A percentile compares a stretch with the other conserved stretches of the same genome.
Conservation (phyloP, 2,797 vertebrate genomes). For the Chrysocyon brachyurus region DNA sequence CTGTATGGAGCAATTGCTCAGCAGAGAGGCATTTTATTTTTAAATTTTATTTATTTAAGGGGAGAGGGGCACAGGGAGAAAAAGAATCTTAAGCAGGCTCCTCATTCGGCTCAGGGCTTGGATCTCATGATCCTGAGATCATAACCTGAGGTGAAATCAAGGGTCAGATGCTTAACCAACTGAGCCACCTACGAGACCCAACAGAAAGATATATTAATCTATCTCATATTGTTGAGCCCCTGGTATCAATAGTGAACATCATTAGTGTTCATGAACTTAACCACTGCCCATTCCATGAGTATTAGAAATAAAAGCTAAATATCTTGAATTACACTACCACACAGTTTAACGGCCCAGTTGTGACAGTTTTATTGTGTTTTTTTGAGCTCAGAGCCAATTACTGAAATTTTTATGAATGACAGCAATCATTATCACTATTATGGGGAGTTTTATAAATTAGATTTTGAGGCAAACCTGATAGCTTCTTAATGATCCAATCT, state of each 20-base stretch:
- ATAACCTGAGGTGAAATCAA: not conserved
- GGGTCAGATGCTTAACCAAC: not conserved
- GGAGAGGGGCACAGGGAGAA: not conserved
- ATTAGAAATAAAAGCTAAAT: conserved; percentile 45
- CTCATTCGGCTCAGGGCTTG: not conserved
- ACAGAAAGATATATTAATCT: conserved; percentile 29
- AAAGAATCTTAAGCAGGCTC: not conserved
- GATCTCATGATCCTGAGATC: not conserved
- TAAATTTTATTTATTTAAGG: not conserved
- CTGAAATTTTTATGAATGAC: not conserved
- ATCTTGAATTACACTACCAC: not conserved
- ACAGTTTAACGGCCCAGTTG: not conserved
- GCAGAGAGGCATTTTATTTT: not conserved
- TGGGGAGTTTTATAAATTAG: conserved; percentile 6
- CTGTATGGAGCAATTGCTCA: not conserved
- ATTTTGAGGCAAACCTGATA: not conserved
- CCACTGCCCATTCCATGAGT: not conserved
- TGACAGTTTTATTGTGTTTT: not conserved
- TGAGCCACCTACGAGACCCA: not conserved
- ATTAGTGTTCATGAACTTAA: not conserved
- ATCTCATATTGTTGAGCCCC: not conserved
- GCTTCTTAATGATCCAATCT: not conserved
- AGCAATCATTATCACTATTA: conserved; percentile 9
- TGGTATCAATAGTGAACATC: not conserved
- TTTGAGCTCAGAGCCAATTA: not conserved